Base-by-base conservation (phyloP, 30 jellyfish, hydroid and myxozoan species). In the Sanderia malayensis region DNA sequence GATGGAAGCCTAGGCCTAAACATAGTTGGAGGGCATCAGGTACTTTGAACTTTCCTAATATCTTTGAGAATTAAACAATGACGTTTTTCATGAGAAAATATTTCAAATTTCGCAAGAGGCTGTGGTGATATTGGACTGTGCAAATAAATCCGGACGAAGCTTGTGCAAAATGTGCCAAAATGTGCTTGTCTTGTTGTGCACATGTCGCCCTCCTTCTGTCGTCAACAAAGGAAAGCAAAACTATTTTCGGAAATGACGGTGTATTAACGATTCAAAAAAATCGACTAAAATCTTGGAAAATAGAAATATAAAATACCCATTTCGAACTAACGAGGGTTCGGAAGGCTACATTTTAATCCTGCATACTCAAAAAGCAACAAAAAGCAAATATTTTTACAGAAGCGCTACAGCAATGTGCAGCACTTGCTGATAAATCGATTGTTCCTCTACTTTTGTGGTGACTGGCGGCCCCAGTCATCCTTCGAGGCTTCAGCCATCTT, bases 1-100 rank as follows among this genome's bases (percentile, higher is more conserved):
- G 83, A 84, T 84, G 98, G 98, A 13, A 91, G 96, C 77, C 64
- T 91, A 23, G 98, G 98, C 73, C 86, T 91, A 63, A 91, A 91
- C 52, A 91, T 91, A 58, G 79, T 91, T 24, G 98, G 98, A 20
- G 98, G 98, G 22, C 47, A 80, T 9, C 87, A 82, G 97, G 97
- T 88, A 82, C n/a, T n/a, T n/a, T 0, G 44, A 19, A 7, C 9
- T 46, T 26, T 32, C 8, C 20, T 46, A 25, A 9, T 47, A 24
- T 1, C 4, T 61, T 37, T 37, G 52, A 37, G 10, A 13, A 37
- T 37, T 37, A 4, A 37, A 37, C 13, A 13, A 37, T 37, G 52
- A 37, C 6, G 13, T 37, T n/a, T n/a, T 37, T 37, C 52, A 37
- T 37, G 52, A 37, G 13, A 37, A 37, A 37, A 37, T 37, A 37